Evolutionary conservation across 2,113 vertebrate genomes (phyloP).

Genomic region (Scytalopus superciliaris): DNA sequence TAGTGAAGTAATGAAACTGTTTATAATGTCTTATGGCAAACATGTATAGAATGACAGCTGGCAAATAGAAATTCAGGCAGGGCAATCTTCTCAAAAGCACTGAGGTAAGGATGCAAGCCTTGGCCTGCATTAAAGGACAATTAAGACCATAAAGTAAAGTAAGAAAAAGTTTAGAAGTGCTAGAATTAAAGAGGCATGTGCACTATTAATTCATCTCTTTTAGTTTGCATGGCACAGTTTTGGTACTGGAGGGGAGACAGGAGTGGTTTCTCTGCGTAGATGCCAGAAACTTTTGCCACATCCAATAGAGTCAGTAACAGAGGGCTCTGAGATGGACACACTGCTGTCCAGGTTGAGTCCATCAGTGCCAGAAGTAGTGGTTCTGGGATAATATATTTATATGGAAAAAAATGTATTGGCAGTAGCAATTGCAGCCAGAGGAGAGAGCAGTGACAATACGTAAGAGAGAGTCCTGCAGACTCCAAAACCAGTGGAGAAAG

Average conservation of each 20-base stretch:
- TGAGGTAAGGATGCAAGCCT: neutral
- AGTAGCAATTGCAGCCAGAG: neutral
- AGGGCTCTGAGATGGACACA: fast-evolving
- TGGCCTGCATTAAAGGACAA: neutral
- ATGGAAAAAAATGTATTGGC: neutral
- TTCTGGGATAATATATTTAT: neutral
- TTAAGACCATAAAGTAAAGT: neutral
- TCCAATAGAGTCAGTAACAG: neutral
- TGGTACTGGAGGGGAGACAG: neutral
- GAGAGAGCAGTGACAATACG: too few relatives aligned
- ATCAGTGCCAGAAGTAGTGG: neutral
- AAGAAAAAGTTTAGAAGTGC: neutral
- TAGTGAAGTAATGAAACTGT: neutral
- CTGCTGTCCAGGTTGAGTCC: neutral
- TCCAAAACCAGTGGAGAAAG: neutral
- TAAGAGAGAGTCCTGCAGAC: neutral
- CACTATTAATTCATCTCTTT: neutral
- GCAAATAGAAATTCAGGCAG: neutral
- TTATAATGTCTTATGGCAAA: neutral
- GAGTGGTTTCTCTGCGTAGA: too few relatives aligned
- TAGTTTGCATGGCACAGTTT: neutral
- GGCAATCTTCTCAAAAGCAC: neutral
- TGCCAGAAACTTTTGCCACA: neutral
- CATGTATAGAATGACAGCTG: neutral
- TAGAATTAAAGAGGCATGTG: neutral